phyloP scores from a whole-genome alignment of 2,888 invertebrate species.

The Tortrix viridana region DNA sequence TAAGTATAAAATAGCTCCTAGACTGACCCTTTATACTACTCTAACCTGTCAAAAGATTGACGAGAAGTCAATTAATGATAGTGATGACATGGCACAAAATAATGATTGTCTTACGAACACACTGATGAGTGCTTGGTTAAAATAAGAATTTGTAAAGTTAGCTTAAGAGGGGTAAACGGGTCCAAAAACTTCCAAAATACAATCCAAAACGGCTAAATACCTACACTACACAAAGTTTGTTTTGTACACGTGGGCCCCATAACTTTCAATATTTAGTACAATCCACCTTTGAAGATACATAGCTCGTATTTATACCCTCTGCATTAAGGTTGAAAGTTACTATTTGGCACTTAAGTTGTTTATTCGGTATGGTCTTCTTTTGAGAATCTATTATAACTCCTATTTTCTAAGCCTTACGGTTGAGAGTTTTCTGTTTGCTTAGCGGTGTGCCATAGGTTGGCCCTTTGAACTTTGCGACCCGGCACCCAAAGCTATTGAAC shows the following conservation, averaged over 20 bases:
- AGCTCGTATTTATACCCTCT: too few relatives aligned
- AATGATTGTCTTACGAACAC: background rate
- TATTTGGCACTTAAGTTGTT: too few relatives aligned
- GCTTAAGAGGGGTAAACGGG: background rate
- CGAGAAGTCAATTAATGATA: too few relatives aligned
- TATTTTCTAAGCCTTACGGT: slow-evolving; percentile 27
- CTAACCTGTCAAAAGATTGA: too few relatives aligned
- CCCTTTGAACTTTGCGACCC: slow-evolving; percentile 40
- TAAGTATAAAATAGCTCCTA: too few relatives aligned
- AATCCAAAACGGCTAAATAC: slow-evolving; percentile 17
- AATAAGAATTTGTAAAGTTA: too few relatives aligned
- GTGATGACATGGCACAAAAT: too few relatives aligned
- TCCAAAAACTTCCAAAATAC: background rate
- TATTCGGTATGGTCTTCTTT: slow-evolving; percentile 24
- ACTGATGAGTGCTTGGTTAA: too few relatives aligned
- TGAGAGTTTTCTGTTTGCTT: slow-evolving; percentile 28
- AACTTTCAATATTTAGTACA: slow-evolving; percentile 33
- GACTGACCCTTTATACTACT: too few relatives aligned
- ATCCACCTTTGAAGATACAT: slow-evolving; percentile 3
- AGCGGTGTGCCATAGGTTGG: slow-evolving; percentile 26
- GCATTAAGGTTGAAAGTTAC: too few relatives aligned
- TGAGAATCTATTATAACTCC: slow-evolving; percentile 6
- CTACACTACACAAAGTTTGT: slow-evolving; percentile 20
- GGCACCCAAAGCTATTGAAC: slow-evolving; percentile 41
- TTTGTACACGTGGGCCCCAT: slow-evolving; percentile 19